phyloP scores from a whole-genome alignment of 1,140 invertebrate species.

The Papilio machaon region DNA sequence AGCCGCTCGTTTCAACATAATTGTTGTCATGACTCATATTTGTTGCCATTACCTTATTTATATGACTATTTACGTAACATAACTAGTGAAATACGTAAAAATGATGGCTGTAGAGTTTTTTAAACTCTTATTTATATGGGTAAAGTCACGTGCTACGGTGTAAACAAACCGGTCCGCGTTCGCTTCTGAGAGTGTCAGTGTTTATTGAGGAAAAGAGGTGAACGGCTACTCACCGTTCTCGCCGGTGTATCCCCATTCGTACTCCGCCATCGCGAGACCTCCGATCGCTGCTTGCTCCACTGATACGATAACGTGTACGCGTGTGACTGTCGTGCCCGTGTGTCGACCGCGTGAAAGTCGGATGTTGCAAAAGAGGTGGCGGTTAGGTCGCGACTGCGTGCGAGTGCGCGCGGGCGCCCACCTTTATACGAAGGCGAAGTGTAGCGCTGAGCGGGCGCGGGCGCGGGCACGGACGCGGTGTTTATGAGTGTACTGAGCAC shows the following conservation, averaged over 20 bases:
- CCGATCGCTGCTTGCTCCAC: conserved; percentile 52
- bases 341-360: conserved; percentile 58
- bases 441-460: conserved; percentile 45
- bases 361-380: conserved; percentile 67
- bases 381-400: conserved; percentile 71
- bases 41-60: conserved; percentile 30
- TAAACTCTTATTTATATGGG: conserved; percentile 55
- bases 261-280: conserved; percentile 59
- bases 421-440: conserved; percentile 65
- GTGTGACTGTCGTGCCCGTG: conserved; percentile 9
- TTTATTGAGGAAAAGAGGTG: conserved; percentile 45
- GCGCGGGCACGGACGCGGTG: conserved; percentile 53
- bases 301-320: conserved; percentile 51
- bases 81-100: conserved; percentile 4
- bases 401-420: conserved; percentile 62
- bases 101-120: conserved; percentile 19
- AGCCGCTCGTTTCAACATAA: not conserved
- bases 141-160: conserved; percentile 71
- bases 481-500: conserved; percentile 39
- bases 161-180: conserved; percentile 77
- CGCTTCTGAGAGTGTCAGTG: conserved; percentile 42
- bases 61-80: conserved; percentile 33
- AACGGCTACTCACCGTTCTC: conserved; percentile 76
- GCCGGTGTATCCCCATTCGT: conserved; percentile 80
- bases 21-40: conserved; percentile 27